A percentile compares a stretch with the other conserved stretches of the same genome.
Evolutionary conservation across 2,888 invertebrate species (phyloP).

Genomic region (Gandaritis pyraliata): DNA sequence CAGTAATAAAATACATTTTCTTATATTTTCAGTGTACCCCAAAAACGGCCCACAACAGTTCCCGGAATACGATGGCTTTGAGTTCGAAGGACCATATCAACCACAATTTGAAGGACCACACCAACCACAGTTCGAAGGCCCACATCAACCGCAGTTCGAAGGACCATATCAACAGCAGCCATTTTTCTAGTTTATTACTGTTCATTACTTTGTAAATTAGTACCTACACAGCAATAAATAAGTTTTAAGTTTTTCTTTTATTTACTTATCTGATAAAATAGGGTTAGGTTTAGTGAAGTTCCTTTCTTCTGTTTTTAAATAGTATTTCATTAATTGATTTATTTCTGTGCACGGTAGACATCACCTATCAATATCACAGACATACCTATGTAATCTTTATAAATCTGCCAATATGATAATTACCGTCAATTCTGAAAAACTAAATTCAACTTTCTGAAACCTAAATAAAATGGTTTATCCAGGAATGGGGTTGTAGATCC

Average conservation of each 20-base stretch:
- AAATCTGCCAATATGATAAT: no score
- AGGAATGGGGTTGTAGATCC: no score
- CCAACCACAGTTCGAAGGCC: conserved; percentile 26
- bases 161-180: conserved; percentile 19
- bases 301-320: no score
- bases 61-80: conserved; percentile 69
- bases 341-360: no score
- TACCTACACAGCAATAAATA: conserved; percentile 7
- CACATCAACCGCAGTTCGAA: conserved; percentile 28
- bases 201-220: conserved; percentile 9
- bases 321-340: no score
- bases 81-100: conserved; percentile 58
- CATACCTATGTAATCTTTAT: no score
- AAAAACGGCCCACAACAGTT: conserved; percentile 58
- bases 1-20: conserved; percentile 13
- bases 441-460: no score
- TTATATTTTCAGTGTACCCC: conserved; percentile 66
- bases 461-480: no score
- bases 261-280: not conserved
- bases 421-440: no score
- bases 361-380: no score
- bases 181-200: conserved; percentile 20
- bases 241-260: not conserved
- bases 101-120: conserved; percentile 33
- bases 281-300: no score